Conservation (phyloP, 2,797 vertebrate species). For the Loris lydekkerianus region DNA sequence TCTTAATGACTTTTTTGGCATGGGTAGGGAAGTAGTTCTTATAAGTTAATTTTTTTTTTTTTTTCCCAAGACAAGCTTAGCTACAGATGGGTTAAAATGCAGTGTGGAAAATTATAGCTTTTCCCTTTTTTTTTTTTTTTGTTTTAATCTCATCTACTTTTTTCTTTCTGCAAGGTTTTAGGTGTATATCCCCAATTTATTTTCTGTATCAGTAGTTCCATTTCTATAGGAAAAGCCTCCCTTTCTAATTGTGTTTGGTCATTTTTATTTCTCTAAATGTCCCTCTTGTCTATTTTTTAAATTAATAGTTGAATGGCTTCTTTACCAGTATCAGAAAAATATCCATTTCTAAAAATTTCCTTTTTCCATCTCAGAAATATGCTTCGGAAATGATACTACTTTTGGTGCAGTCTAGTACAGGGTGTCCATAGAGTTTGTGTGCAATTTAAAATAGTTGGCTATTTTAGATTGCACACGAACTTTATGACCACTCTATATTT, state of each 20-base stretch:
- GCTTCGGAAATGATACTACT: constrained; percentile 8
- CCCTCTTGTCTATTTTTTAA: neutral
- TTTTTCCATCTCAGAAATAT: neutral
- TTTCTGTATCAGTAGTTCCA: neutral
- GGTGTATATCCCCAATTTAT: neutral
- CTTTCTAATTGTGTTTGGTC: neutral
- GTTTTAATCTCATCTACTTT: neutral
- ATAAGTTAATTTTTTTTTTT: neutral
- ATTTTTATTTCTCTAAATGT: neutral
- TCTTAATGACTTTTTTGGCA: neutral
- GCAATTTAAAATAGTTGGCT: too few relatives aligned
- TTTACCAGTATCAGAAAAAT: constrained; percentile 36
- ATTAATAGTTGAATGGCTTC: neutral
- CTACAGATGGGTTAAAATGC: neutral
- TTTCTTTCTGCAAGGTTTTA: neutral
- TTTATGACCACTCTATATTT: neutral
- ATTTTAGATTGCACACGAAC: too few relatives aligned
- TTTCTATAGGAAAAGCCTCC: neutral
- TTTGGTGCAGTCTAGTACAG: neutral
- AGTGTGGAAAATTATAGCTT: neutral
- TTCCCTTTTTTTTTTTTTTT: neutral
- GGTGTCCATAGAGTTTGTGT: too few relatives aligned
- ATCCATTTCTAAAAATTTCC: constrained; percentile 16
- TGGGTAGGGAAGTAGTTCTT: neutral
- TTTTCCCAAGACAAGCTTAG: neutral